These are phyloP conservation scores for Micropoecilia bifurca DNA, from an alignment of 2,797 vertebrate genomes.

Conservation along the genomic window DNA sequence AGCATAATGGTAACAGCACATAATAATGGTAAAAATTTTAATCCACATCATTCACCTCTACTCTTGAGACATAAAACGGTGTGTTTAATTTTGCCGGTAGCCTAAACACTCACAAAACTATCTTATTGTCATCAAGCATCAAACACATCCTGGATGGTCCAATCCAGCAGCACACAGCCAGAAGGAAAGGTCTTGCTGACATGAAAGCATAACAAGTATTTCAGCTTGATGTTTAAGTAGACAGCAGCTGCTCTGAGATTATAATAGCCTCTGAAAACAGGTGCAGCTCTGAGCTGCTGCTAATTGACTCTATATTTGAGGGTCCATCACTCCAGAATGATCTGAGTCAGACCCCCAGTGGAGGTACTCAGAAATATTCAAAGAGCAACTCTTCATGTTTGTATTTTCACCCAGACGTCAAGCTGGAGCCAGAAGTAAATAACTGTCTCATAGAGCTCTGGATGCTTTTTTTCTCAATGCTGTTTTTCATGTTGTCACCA, in stretches of 20 bases:
- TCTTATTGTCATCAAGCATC: background rate
- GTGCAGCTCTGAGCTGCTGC: constrained; percentile 21
- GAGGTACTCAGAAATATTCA: constrained; percentile 8
- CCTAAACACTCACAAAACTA: background rate
- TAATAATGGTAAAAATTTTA: too few species aligned
- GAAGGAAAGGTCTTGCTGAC: background rate
- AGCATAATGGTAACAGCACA: too few species aligned
- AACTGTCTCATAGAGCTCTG: background rate
- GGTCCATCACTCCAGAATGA: constrained; percentile 14
- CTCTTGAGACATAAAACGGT: background rate
- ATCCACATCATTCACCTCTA: background rate
- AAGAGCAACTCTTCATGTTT: background rate
- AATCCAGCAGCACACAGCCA: background rate
- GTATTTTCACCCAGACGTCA: background rate
- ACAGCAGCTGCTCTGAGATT: constrained; percentile 28
- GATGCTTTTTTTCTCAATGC: background rate
- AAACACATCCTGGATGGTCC: background rate
- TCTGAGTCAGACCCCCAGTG: background rate
- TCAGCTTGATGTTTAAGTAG: constrained; percentile 19
- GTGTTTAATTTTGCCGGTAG: background rate
- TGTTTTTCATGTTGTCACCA: background rate
- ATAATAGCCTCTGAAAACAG: constrained; percentile 52
- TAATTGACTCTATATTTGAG: constrained; percentile 41
- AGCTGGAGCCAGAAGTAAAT: constrained; percentile 1
- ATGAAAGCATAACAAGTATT: constrained; percentile 21